Percentiles rank a stretch among this genome's conserved stretches.
Evolutionary conservation across 2,888 invertebrate species (phyloP).

Genomic region (Globia sparganii): DNA sequence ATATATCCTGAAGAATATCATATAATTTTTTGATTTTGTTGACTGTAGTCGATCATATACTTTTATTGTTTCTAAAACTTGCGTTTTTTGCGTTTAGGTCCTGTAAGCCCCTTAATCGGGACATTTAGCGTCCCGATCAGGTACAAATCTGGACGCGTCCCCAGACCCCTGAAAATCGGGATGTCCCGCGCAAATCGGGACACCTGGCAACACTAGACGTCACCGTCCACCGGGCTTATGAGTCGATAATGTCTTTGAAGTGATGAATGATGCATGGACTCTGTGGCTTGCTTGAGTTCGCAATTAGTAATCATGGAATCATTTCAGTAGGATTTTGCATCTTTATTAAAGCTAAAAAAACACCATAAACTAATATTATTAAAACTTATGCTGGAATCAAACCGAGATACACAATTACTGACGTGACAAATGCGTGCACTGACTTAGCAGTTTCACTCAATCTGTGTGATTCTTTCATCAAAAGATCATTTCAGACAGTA

Average conservation of each 20-base stretch:
- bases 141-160: too few relatives aligned
- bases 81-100: too few relatives aligned
- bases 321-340: not conserved
- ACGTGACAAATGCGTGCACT: not conserved
- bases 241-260: conserved; percentile 27
- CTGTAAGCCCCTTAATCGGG: too few relatives aligned
- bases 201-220: too few relatives aligned
- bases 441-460: not conserved
- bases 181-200: too few relatives aligned
- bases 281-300: conserved; percentile 9
- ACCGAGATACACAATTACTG: not conserved
- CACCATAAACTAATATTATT: not conserved
- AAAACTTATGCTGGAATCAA: not conserved
- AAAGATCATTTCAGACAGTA: not conserved
- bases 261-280: conserved; percentile 28
- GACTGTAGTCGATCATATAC: too few relatives aligned
- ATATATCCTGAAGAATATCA: too few relatives aligned
- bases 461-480: not conserved
- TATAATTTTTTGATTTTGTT: too few relatives aligned
- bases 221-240: conserved; percentile 14
- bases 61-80: too few relatives aligned
- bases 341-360: not conserved
- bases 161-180: too few relatives aligned
- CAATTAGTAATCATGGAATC: conserved; percentile 10
- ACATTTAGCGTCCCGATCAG: too few relatives aligned